phyloP scores from a whole-genome alignment of 2,888 invertebrate species.

The Athripsodes cinereus region DNA sequence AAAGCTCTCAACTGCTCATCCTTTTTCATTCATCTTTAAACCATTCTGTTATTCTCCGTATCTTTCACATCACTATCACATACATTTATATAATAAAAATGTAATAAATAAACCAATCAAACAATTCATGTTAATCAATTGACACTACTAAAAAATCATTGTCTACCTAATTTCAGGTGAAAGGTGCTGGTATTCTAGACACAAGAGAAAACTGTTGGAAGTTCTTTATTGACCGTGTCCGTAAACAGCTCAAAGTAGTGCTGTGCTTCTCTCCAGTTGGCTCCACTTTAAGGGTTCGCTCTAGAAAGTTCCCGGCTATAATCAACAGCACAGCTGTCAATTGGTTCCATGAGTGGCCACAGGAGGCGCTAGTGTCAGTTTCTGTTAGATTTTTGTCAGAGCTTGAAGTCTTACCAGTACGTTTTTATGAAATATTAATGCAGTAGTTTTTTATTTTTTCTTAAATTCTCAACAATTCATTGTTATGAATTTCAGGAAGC shows the following conservation, averaged over 20 bases:
- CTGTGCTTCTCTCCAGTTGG: slow-evolving; percentile 97
- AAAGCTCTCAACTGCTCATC: no score
- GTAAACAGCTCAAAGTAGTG: slow-evolving; percentile 86
- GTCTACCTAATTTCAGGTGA: slow-evolving; percentile 48
- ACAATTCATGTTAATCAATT: no score
- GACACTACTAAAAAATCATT: no score
- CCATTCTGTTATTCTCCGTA: no score
- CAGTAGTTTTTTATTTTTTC: no score
- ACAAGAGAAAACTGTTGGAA: slow-evolving; percentile 96
- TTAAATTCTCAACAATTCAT: background rate
- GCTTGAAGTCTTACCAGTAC: slow-evolving; percentile 70
- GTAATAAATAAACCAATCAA: no score
- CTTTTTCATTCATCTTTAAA: no score
- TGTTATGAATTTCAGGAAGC: slow-evolving; percentile 41
- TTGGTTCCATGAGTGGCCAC: slow-evolving; percentile 99
- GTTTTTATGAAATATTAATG: slow-evolving; percentile 28
- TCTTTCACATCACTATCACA: no score
- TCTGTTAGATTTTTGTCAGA: slow-evolving; percentile 82
- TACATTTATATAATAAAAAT: no score
- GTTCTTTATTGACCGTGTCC: slow-evolving; percentile 92
- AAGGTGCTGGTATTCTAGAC: slow-evolving; percentile 84
- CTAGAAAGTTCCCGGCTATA: slow-evolving; percentile 92
- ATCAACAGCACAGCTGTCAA: slow-evolving; percentile 94
- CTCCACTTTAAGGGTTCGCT: slow-evolving; percentile 82
- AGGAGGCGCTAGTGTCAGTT: slow-evolving; percentile 92